A percentile compares a stretch with the other conserved stretches of the same genome.
Conservation (phyloP, 2,888 invertebrate species). For the Gastrophysa polygoni region DNA sequence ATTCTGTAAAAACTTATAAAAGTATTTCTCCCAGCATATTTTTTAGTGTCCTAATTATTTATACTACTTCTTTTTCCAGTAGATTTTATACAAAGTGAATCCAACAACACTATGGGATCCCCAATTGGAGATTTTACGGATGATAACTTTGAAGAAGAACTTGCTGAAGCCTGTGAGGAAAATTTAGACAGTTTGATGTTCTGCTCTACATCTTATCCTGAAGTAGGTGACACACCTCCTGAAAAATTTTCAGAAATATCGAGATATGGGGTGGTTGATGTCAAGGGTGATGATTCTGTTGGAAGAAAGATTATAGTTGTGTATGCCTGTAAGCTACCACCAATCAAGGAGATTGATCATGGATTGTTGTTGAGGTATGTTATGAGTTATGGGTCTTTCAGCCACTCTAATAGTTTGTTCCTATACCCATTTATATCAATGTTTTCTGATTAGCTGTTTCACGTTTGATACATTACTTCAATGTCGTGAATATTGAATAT, state of each 20-base stretch:
- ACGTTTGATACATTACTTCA: no score
- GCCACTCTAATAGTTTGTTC: no score
- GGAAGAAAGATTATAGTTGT: slow-evolving; percentile 96
- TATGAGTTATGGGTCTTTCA: no score
- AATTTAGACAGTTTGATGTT: slow-evolving; percentile 54
- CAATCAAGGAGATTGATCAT: slow-evolving; percentile 60
- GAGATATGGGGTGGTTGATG: slow-evolving; percentile 78
- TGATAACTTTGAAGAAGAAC: slow-evolving; percentile 88
- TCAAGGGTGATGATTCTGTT: slow-evolving; percentile 81
- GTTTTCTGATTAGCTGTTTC: no score
- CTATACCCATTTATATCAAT: no score
- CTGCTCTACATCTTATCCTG: slow-evolving; percentile 55
- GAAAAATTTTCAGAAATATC: slow-evolving; percentile 66
- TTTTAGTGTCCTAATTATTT: not conserved
- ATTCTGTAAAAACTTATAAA: no score
- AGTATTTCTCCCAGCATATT: no score
- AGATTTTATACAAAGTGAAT: slow-evolving; percentile 55
- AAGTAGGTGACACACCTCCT: slow-evolving; percentile 67
- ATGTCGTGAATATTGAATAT: no score
- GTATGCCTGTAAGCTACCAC: slow-evolving; percentile 83
- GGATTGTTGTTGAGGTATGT: slow-evolving; percentile 72
- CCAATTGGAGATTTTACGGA: slow-evolving; percentile 87
- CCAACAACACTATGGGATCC: slow-evolving; percentile 62
- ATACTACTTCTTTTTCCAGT: slow-evolving; percentile 40
- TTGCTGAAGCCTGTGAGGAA: slow-evolving; percentile 67